Evolutionary conservation across 2,888 invertebrate genomes (phyloP).

Genomic region (Gandaritis pyraliata): DNA sequence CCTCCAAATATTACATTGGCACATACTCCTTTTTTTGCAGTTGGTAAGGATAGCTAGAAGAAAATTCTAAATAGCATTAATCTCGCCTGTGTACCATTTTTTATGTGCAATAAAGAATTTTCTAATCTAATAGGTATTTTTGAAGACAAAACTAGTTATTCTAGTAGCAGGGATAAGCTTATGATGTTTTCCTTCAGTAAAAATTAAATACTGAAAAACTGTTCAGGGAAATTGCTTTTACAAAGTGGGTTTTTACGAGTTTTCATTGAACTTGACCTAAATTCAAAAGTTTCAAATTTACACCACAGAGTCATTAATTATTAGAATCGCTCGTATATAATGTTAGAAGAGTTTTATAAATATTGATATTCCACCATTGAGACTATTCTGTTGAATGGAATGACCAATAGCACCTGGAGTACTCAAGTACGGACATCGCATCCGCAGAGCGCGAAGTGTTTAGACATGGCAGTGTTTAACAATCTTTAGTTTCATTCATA

Average conservation of each 20-base stretch:
- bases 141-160: too few species aligned
- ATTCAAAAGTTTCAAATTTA: not conserved
- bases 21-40: too few species aligned
- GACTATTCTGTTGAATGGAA: conserved; percentile 50
- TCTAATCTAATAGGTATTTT: too few species aligned
- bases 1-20: too few species aligned
- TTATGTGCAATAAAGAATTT: too few species aligned
- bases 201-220: too few species aligned
- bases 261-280: not conserved
- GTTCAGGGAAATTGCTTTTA: too few species aligned
- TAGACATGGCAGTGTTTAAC: conserved; percentile 33
- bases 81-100: too few species aligned
- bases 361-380: conserved; percentile 58
- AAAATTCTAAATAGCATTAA: too few species aligned
- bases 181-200: too few species aligned
- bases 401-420: conserved; percentile 46
- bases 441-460: conserved; percentile 18
- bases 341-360: conserved; percentile 57
- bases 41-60: too few species aligned
- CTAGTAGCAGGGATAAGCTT: too few species aligned
- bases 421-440: conserved; percentile 37
- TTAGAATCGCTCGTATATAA: conserved; percentile 50
- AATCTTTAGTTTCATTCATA: conserved; percentile 17
- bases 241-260: not conserved
- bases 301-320: not conserved